phyloP scores from a whole-genome alignment of 1,140 invertebrate genomes.

The Mamestra configurata region DNA sequence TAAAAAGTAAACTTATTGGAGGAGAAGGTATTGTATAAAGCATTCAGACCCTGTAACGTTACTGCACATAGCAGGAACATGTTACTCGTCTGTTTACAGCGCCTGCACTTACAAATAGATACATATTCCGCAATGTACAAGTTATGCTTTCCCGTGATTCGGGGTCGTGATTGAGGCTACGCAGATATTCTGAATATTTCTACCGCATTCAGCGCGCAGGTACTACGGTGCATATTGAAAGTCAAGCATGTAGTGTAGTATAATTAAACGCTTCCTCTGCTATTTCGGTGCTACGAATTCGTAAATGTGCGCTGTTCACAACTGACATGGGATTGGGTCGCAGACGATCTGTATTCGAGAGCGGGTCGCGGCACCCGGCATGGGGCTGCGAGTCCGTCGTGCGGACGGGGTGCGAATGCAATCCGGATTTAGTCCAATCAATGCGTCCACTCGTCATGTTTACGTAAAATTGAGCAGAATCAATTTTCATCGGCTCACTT shows the following conservation, averaged over 20 bases:
- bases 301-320: conserved; percentile 13
- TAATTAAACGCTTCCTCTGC: conserved; percentile 28
- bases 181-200: conserved; percentile 46
- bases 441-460: conserved; percentile 60
- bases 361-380: conserved; percentile 21
- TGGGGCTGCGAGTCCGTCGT: conserved; percentile 30
- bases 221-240: conserved; percentile 26
- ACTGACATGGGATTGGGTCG: conserved; percentile 19
- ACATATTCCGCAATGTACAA: conserved; percentile 2
- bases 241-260: conserved; percentile 24
- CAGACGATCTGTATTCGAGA: conserved; percentile 39
- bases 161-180: conserved; percentile 38
- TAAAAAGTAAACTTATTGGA: background rate
- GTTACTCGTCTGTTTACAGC: too few species aligned
- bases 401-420: conserved; percentile 30
- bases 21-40: background rate
- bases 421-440: conserved; percentile 64
- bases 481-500: conserved; percentile 72
- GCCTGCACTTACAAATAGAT: background rate
- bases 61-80: too few species aligned
- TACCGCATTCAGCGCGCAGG: conserved; percentile 30
- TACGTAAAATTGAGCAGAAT: conserved; percentile 64
- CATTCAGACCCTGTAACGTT: background rate
- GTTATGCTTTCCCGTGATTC: conserved; percentile 30
- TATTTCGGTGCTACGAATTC: conserved; percentile 25